Evolutionary conservation across 2,797 vertebrate genomes (phyloP).

Genomic region (Pampus argenteus): DNA sequence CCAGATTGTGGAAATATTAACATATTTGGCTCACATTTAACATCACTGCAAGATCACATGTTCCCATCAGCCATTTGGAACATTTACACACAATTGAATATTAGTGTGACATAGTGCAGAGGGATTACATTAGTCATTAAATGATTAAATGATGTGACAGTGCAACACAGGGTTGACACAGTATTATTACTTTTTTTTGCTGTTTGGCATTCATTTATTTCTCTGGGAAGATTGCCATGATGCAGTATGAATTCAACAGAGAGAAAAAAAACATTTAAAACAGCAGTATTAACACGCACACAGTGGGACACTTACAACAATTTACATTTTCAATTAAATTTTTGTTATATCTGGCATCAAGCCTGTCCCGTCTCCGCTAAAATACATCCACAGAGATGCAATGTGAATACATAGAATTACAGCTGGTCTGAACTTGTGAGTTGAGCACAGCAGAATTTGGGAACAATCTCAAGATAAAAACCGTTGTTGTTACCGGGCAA

Average conservation of each 20-base stretch:
- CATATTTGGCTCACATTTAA: background rate
- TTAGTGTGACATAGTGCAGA: background rate
- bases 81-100: background rate
- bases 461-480: background rate
- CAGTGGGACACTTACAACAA: background rate
- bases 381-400: too few relatives aligned
- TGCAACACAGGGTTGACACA: background rate
- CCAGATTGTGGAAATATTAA: background rate
- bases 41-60: background rate
- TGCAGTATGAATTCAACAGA: background rate
- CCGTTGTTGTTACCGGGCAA: background rate
- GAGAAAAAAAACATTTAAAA: background rate
- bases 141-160: background rate
- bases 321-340: background rate
- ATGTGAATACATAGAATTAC: too few relatives aligned
- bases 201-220: slow-evolving; percentile 4
- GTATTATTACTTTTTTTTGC: background rate
- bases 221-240: slow-evolving; percentile 12
- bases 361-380: background rate
- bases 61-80: background rate
- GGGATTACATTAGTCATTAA: background rate
- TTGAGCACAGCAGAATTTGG: too few relatives aligned
- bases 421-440: background rate
- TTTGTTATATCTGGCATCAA: background rate
- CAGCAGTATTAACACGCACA: background rate